Percentiles rank a stretch among this genome's conserved stretches.
These are phyloP conservation scores for Aporrectodea caliginosa DNA, from an alignment of 1,140 invertebrate species.

Conservation along the genomic window DNA sequence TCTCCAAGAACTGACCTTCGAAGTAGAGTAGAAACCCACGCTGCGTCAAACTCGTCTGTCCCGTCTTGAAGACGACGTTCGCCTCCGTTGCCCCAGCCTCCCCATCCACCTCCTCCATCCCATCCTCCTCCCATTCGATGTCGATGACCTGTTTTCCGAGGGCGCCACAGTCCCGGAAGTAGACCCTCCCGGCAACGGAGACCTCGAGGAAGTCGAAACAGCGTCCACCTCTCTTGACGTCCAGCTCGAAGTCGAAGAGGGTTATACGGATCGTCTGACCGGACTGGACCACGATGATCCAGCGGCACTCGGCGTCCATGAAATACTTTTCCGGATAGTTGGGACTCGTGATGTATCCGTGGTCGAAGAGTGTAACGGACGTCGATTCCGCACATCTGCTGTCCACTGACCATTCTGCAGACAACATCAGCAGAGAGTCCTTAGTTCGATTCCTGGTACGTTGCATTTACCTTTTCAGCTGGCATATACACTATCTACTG, in stretches of 20 bases:
- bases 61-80: constrained; percentile 21
- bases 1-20: no score
- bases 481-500: no score
- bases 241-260: constrained; percentile 26
- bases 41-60: constrained; percentile 19
- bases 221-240: constrained; percentile 28
- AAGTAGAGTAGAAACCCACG: constrained; percentile 28
- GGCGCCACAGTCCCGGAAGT: constrained; percentile 20
- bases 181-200: background rate
- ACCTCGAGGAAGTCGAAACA: constrained; percentile 9
- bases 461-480: no score
- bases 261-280: constrained; percentile 20
- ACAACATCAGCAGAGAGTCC: no score
- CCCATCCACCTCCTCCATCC: no score
- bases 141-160: constrained; percentile 1
- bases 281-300: constrained; percentile 19
- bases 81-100: background rate
- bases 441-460: no score
- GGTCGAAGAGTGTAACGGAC: no score
- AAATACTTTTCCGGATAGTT: constrained; percentile 33
- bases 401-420: no score
- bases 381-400: no score
- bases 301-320: constrained; percentile 24
- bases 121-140: no score
- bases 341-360: constrained; percentile 29